phyloP scores from a whole-genome alignment of 2,113 vertebrate species.

The Chinchilla lanigera region DNA sequence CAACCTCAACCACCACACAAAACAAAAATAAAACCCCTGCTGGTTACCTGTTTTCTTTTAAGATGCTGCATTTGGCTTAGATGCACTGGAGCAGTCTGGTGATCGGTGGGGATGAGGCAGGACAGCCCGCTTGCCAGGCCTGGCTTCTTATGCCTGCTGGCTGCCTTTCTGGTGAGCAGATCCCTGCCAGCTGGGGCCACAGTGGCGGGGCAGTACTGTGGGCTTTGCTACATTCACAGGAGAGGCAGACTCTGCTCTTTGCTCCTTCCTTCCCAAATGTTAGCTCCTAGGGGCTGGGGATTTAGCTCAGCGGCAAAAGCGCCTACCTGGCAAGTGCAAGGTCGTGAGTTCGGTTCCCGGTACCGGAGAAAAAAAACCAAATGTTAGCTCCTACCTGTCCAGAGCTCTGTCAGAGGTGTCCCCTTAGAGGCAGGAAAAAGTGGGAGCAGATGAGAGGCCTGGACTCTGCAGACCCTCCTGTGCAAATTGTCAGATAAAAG shows the following conservation, averaged over 20 bases:
- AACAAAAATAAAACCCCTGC: neutral
- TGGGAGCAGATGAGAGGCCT: neutral
- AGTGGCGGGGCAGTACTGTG: fast-evolving
- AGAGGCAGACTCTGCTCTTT: neutral
- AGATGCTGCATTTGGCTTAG: neutral
- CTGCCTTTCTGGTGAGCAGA: neutral
- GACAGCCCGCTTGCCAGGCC: neutral
- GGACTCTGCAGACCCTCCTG: neutral
- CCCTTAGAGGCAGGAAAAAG: too few species aligned
- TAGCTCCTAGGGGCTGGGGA: too few species aligned
- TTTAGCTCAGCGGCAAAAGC: too few species aligned
- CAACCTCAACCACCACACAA: neutral
- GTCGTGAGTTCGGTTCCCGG: too few species aligned
- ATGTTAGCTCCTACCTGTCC: neutral
- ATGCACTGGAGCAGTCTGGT: neutral
- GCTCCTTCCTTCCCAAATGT: neutral
- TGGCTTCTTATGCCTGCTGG: neutral
- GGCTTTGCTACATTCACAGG: neutral
- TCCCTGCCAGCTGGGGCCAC: too few species aligned
- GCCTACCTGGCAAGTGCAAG: too few species aligned
- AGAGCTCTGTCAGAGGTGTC: neutral
- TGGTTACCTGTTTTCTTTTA: neutral
- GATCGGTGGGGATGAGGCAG: neutral
- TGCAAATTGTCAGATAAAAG: neutral
- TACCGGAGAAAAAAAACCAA: too few species aligned